Evolutionary conservation across 2,797 vertebrate genomes (phyloP), one percentile per base, ranked within the genome.

Genomic region (Thunnus albacares): DNA sequence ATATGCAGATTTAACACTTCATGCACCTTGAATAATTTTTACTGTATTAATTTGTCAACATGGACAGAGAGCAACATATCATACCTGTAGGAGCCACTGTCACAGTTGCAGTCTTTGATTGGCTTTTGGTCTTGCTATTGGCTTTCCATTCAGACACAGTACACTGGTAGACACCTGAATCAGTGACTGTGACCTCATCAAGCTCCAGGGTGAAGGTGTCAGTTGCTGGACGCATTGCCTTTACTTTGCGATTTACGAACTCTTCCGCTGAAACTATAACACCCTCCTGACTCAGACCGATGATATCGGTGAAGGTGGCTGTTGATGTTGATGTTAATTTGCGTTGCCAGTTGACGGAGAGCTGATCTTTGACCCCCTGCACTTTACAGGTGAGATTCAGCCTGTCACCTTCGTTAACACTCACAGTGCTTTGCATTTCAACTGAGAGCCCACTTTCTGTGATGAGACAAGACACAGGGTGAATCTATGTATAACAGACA

Each of bases 261-360:
- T 62, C 72, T 0, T 0, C 7, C 1, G 43, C 87, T 43, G 52
- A 55, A 43, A 74, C 85, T 68, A 75, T 75, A 2, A 95, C 90
- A 0, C 95, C 96, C 9, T 93, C 90, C 61, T 0, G 75, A 52
- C 61, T 93, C 57, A 98, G 90, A 82, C 86, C 57, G 51, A 96
- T 90, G 77, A 98, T 69, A 0, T 68, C 68, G 64, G 73, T 69
- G 2, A 81, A 79, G 7, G 2, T 6, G 0, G 67, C 57, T 0
- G 28, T 47, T 0, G 69, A 6, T 5, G 60, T 57, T 0, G 69
- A 6, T 5, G 60, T 57, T 0, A 84, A 69, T 80, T 87, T 83
- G 64, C 88, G 94, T 90, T 96, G 95, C 97, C 97, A 98, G 14
- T 24, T 85, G 77, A 97, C 75, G 0, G 96, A 97, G n/a, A 97